A percentile compares a stretch with the other conserved stretches of the same genome.
Conservation (phyloP, 2,888 invertebrate genomes). For the Drosophila percnosoma region DNA sequence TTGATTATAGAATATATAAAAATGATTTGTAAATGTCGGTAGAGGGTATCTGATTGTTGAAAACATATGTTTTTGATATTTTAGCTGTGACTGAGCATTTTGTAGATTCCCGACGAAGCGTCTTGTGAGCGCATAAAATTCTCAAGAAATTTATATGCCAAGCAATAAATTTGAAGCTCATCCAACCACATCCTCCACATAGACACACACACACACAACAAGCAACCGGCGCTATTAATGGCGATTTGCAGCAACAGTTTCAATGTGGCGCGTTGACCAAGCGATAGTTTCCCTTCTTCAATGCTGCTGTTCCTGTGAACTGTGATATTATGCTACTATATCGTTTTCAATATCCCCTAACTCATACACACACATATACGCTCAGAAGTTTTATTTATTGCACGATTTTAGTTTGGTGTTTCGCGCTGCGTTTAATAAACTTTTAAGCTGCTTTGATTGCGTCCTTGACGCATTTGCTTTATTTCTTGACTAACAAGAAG, state of each 20-base stretch:
- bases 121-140: conserved; percentile 49
- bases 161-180: conserved; percentile 58
- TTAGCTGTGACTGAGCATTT: conserved; percentile 1
- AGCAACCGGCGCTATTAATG: conserved; percentile 58
- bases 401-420: conserved; percentile 38
- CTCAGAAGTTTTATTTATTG: conserved; percentile 56
- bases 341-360: conserved; percentile 33
- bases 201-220: conserved; percentile 32
- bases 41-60: neutral
- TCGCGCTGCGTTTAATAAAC: conserved; percentile 44
- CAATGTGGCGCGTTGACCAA: conserved; percentile 59
- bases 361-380: conserved; percentile 1
- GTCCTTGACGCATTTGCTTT: conserved; percentile 55
- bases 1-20: too few species aligned
- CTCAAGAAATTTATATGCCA: conserved; percentile 49
- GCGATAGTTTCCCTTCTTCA: conserved; percentile 30
- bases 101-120: conserved; percentile 8
- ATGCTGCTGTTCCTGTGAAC: neutral
- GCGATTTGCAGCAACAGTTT: conserved; percentile 62
- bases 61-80: neutral
- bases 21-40: neutral
- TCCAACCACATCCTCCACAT: neutral
- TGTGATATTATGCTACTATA: conserved; percentile 13
- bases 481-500: conserved; percentile 16
- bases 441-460: conserved; percentile 65